Conservation (phyloP, 2,113 vertebrate species). For the Tenrec ecaudatus region DNA sequence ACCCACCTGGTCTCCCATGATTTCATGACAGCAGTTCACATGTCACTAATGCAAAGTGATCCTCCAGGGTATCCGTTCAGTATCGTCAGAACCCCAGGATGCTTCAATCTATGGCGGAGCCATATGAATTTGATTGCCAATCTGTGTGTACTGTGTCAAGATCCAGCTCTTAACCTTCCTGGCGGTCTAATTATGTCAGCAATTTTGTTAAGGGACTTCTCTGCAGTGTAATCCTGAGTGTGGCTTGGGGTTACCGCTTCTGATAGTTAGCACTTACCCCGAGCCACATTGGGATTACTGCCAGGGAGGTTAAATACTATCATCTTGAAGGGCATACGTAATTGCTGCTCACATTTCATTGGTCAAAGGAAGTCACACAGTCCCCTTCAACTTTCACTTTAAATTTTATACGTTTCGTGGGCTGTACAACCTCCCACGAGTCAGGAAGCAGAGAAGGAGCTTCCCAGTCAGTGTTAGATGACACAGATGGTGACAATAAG, state of each 20-base stretch:
- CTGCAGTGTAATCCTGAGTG: too few species aligned
- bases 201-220: too few species aligned
- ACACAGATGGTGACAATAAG: background rate
- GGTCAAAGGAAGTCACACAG: background rate
- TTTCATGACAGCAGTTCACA: background rate
- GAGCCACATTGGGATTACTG: too few species aligned
- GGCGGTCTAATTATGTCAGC: too few species aligned
- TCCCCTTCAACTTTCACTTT: background rate
- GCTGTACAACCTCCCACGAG: too few species aligned
- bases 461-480: background rate
- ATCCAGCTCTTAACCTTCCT: background rate
- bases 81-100: background rate
- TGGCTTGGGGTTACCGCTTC: too few species aligned
- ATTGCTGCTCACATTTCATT: too few species aligned
- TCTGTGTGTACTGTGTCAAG: background rate
- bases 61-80: background rate
- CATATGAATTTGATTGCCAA: background rate
- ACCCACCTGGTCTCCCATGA: too few species aligned
- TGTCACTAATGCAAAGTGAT: background rate
- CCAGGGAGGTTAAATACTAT: too few species aligned
- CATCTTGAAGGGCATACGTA: background rate
- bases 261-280: too few species aligned
- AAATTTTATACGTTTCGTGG: too few species aligned
- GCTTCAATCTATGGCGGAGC: background rate
- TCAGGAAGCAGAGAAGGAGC: background rate